These are phyloP conservation scores for Netta rufina DNA, from an alignment of 2,797 vertebrate species.

Conservation along the genomic window DNA sequence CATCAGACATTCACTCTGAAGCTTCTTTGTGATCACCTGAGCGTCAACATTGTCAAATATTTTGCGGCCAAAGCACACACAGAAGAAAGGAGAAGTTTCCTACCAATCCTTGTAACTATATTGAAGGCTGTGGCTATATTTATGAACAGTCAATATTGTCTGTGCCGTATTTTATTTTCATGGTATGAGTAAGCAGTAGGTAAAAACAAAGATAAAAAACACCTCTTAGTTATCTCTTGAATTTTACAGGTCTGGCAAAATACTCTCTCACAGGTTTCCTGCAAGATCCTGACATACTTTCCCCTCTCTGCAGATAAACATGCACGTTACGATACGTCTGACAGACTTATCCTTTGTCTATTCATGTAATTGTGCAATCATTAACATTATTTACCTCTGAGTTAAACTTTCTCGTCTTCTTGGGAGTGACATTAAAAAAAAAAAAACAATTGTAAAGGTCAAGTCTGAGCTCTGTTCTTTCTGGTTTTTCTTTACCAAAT, in stretches of 20 bases:
- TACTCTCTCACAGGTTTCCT: not conserved
- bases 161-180: not conserved
- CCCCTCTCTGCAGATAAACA: not conserved
- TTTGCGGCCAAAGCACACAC: not conserved
- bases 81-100: not conserved
- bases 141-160: not conserved
- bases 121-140: not conserved
- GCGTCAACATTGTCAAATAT: slow-evolving; percentile 1
- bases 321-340: not conserved
- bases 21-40: not conserved
- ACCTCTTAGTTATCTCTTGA: not conserved
- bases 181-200: not conserved
- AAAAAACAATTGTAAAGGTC: not conserved
- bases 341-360: not conserved
- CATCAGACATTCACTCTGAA: not conserved
- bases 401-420: not conserved
- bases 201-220: not conserved
- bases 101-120: not conserved
- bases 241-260: not conserved
- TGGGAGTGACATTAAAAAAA: not conserved
- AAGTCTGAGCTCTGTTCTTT: not conserved
- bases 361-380: not conserved
- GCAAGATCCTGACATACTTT: not conserved
- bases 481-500: not conserved
- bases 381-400: not conserved